Base-by-base conservation (phyloP, 1,140 invertebrate genomes). In the Oedothorax gibbosus region DNA sequence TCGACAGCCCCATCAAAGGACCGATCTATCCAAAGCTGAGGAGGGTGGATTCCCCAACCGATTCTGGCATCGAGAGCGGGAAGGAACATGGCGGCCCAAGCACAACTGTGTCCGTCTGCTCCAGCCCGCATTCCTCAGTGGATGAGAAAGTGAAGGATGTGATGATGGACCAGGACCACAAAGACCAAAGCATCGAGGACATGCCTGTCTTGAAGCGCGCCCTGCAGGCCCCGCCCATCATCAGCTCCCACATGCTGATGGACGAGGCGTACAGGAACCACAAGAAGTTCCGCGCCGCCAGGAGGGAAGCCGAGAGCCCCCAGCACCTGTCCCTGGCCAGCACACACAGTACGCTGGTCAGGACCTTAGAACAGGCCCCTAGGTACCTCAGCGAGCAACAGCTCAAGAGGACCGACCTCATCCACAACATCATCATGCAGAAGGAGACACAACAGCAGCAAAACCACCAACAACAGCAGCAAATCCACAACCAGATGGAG, bases 221-320 rank as follows among this genome's bases (percentile, higher is more conserved):
- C 0, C 92, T 98, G 0, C 96, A 97, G 89, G 96, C 96, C 2
- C 96, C 96, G 0, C 96, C 96, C 0, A 90, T 97, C 1, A 76
- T 89, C 49, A 88, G 87, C 73, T 81, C 85, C 7, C 95, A 95
- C 88, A 95, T 95, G 0, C 90, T 97, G 60, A 97, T 97, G 96
- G 96, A 97, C 89, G 96, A 97, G 90, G 96, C 96, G 0, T 97
- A 97, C 91, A 96, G 97, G 88, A 96, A 96, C 66, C 96, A 98
- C 91, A 98, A 98, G 90, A 98, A 98, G 89, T 97, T 98, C 92
- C 93, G 96, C 6, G 88, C 88, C n/a, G 87, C 88, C 95, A 95
- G 0, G 90, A 95, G 87, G 91, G 95, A 7, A 78, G 57, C 80
- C 7, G 82, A 87, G 35, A 66, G 86, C 57, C 75, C 85, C 68